phyloP scores from a whole-genome alignment of 2,888 invertebrate genomes.

The Meiosimyza platycephala region DNA sequence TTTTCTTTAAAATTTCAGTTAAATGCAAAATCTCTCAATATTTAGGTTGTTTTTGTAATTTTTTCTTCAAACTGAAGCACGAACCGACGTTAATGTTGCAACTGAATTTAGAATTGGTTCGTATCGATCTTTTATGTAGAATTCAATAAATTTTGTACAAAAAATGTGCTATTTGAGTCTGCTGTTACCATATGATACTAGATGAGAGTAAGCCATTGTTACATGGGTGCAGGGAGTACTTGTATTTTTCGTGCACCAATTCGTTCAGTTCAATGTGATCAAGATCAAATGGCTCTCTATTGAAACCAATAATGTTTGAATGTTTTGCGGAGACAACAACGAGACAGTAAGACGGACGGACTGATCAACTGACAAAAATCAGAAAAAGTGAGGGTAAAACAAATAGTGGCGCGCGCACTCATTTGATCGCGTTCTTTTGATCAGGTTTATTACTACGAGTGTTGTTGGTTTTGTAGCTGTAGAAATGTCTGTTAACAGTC shows the following conservation, averaged over 20 bases:
- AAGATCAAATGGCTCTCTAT: conserved; percentile 16
- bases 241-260: conserved; percentile 17
- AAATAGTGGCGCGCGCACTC: not conserved
- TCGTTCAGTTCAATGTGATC: conserved; percentile 32
- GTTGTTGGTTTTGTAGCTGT: not conserved
- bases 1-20: too few species aligned
- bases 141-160: conserved; percentile 56
- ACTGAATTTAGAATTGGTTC: conserved; percentile 63
- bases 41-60: too few species aligned
- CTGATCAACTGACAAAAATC: not conserved
- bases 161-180: conserved; percentile 17
- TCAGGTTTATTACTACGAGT: not conserved
- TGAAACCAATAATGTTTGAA: conserved; percentile 16
- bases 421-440: not conserved
- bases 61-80: conserved; percentile 19
- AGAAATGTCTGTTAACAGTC: not conserved
- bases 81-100: conserved; percentile 58
- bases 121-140: conserved; percentile 65
- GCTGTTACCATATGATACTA: not conserved
- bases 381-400: conserved; percentile 4
- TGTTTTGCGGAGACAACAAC: not conserved
- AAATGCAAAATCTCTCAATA: too few species aligned
- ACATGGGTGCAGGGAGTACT: conserved; percentile 11
- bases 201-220: conserved; percentile 6
- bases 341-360: not conserved